These are phyloP conservation scores for Pammene aurita DNA, from an alignment of 2,888 invertebrate genomes.

Conservation along the genomic window DNA sequence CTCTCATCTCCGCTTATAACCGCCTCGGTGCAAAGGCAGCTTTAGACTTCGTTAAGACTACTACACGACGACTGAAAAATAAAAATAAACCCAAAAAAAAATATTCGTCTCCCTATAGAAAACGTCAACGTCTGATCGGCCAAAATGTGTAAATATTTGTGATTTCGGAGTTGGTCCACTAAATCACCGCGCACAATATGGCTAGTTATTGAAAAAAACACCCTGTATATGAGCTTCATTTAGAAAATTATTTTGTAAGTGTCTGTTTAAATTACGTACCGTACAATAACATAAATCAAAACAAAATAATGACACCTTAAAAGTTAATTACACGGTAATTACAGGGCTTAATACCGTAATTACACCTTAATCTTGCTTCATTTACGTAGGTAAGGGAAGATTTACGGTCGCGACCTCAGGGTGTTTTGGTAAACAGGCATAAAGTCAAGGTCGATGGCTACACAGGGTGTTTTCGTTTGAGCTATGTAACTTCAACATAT, in stretches of 20 bases:
- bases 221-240: neutral
- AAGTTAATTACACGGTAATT: constrained; percentile 33
- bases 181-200: too few relatives aligned
- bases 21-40: too few relatives aligned
- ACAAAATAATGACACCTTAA: constrained; percentile 16
- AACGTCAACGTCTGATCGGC: too few relatives aligned
- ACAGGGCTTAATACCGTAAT: constrained; percentile 34
- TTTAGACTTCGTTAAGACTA: too few relatives aligned
- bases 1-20: too few relatives aligned
- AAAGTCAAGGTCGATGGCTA: constrained; percentile 43
- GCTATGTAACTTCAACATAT: neutral
- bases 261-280: constrained; percentile 11
- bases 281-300: constrained; percentile 18
- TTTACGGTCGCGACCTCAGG: constrained; percentile 32
- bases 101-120: too few relatives aligned
- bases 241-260: constrained; percentile 8
- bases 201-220: too few relatives aligned
- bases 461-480: neutral
- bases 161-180: too few relatives aligned
- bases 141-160: too few relatives aligned
- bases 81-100: too few relatives aligned
- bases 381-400: constrained; percentile 34
- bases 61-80: too few relatives aligned
- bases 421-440: constrained; percentile 37
- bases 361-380: constrained; percentile 36